Evolutionary conservation across 2,888 invertebrate genomes (phyloP).

Genomic region (Xanthia icteritia): DNA sequence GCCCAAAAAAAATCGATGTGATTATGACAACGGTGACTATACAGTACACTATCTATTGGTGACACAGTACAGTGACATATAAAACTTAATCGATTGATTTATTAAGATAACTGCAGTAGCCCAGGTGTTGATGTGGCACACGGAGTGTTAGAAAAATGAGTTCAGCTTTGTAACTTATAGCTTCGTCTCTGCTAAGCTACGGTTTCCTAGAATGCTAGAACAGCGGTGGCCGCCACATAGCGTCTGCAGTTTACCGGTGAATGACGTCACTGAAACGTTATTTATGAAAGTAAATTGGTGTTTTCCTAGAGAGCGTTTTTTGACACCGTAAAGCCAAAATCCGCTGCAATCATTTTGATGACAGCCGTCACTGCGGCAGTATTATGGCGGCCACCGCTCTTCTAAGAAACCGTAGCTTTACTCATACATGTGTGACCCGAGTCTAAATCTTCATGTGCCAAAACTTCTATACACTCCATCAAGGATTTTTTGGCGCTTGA

Average conservation of each 20-base stretch:
- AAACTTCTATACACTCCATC: background rate
- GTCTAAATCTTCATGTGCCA: background rate
- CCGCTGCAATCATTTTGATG: background rate
- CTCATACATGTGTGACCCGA: background rate
- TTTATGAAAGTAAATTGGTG: background rate
- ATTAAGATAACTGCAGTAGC: background rate
- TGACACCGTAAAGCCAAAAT: background rate
- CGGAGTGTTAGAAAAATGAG: background rate
- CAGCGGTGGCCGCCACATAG: background rate
- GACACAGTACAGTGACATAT: background rate
- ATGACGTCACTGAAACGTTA: background rate
- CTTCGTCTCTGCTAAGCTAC: background rate
- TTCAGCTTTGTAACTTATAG: background rate
- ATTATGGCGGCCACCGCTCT: background rate
- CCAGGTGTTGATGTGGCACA: conserved; percentile 7
- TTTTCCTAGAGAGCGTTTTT: background rate
- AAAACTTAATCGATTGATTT: conserved; percentile 24
- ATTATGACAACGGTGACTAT: conserved; percentile 12
- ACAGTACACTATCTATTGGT: conserved; percentile 6
- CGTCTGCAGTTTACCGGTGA: background rate
- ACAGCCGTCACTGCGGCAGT: background rate
- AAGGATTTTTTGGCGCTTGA: background rate
- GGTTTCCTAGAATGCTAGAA: background rate
- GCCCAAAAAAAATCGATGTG: background rate
- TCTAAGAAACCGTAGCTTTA: background rate